Evolutionary conservation across 2,888 invertebrate genomes (phyloP), one percentile per base, ranked within the genome.

Genomic region (Rotaria sp.): DNA sequence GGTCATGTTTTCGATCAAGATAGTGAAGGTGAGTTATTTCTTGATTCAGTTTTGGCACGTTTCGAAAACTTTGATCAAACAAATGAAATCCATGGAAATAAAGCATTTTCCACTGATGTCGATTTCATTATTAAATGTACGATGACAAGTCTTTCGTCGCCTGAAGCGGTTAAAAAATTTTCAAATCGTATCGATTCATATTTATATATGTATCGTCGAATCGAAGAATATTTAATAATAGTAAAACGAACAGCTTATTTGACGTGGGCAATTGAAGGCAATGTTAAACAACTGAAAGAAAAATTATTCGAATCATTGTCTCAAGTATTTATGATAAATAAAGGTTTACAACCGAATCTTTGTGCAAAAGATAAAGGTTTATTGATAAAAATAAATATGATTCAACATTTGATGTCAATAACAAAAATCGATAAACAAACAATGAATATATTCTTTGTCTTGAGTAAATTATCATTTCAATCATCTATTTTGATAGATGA

Each of bases 401-500:
- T 10, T 24, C 11, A 41, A 45, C 15, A 80, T 45, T 45, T 80
- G 11, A 13, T 4, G 4, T 21, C n/a, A 45, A 45, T 80, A 4
- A 80, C 7, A n/a, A 45, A 41, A 45, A 45, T 80, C n/a, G 80
- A 45, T 80, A 11, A 1, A 45, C 18, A 45, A 80, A n/a, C 24
- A 24, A 15, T 80, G 2, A 10, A 41, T n/a, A 10, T n/a, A n/a
- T 80, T 80, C 8, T 80, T 80, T 41, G 45, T 45, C 11, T n/a
- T 80, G 24, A 45, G 24, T 80, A 80, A 80, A 80, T 45, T 80
- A 80, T 80, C 80, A 26, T 45, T 80, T n/a, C 80, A 80, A 80
- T 41, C 80, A 45, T 80, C 80, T 10, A 15, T 30, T 67, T 11
- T 15, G 35, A 13, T n/a, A 3, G 11, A 15, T 26, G 26, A 45